Conservation (phyloP, 1,140 invertebrate species). For the Micrasema minimum region DNA sequence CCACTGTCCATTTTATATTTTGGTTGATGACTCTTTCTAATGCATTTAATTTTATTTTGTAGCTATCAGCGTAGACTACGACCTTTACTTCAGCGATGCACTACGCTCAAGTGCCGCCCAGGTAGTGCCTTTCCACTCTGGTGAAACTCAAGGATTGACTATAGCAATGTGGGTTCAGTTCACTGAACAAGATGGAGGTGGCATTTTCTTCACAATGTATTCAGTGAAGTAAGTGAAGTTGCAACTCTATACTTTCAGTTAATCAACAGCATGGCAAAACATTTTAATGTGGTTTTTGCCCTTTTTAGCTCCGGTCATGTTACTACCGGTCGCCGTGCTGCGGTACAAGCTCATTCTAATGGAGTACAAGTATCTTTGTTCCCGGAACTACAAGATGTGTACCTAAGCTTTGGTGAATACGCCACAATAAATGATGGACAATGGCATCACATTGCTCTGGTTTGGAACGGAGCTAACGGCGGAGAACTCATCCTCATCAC, state of each 20-base stretch:
- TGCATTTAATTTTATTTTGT: conserved; percentile 61
- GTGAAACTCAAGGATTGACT: conserved; percentile 81
- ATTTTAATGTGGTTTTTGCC: conserved; percentile 29
- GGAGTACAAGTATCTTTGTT: conserved; percentile 91
- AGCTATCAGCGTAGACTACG: conserved; percentile 96
- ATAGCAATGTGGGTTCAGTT: conserved; percentile 97
- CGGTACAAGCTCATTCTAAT: conserved; percentile 90
- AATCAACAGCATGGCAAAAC: no score
- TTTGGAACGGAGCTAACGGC: conserved; percentile 89
- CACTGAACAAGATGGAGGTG: conserved; percentile 86
- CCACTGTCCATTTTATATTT: no score
- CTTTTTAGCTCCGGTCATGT: conserved; percentile 79
- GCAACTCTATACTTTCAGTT: no score
- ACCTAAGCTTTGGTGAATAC: conserved; percentile 88
- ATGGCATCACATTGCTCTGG: conserved; percentile 95
- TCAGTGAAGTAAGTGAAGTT: conserved; percentile 75
- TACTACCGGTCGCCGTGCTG: conserved; percentile 78
- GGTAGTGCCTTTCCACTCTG: conserved; percentile 88
- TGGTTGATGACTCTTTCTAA: no score
- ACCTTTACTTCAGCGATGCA: conserved; percentile 93
- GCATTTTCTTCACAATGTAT: conserved; percentile 94
- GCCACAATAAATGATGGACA: conserved; percentile 95
- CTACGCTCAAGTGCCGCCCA: conserved; percentile 88
- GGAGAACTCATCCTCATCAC: conserved; percentile 89
- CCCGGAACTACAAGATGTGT: conserved; percentile 88